Evolutionary conservation across 2,113 vertebrate species (phyloP), one percentile per base, ranked within the genome.

Genomic region (Rutilus rutilus): DNA sequence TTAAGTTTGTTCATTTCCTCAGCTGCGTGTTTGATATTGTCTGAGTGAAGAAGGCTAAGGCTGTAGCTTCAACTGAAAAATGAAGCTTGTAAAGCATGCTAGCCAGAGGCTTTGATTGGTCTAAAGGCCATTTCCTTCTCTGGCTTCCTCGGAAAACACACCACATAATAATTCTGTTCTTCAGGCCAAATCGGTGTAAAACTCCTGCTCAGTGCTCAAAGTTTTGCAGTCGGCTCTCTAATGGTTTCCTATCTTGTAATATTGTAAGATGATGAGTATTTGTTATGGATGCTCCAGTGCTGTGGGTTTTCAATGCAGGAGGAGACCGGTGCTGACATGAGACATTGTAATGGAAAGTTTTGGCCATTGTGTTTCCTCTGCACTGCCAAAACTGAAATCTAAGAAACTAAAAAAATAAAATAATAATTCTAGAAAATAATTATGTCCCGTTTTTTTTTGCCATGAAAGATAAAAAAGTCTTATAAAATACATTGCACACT

Each of bases 91-190:
- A 36, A 69, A 39, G 33, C 33, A 69, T 69, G 19, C 65, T 39
- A 39, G 65, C 33, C 65, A 69, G 19, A 77, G 85, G 76, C 81
- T 89, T 87, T 90, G 88, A 91, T 92, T 92, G 88, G 85, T 52
- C 27, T 86, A 85, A 54, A 71, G 78, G 90, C 84, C 88, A 88
- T 90, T 73, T 89, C 83, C 71, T 82, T 73, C 65, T 57, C 54
- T 45, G 50, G 52, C 54, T 39, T 60, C 57, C 73, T 62, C 14
- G 1, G n/a, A 57, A 67, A 85, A 54, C 39, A n/a, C 42, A 4
- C 25, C 77, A 69, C 73, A 30, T 73, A 59, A 83, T 69, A 69
- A 69, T 4, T 0, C 9, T 39, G 65, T 5, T 39, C 33, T 69
- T 69, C 65, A 69, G 33, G 36, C 33, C 33, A 69, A 42, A 19